A percentile compares a stretch with the other conserved stretches of the same genome.
These are phyloP conservation scores for Portunus trituberculatus DNA, from an alignment of 1,140 invertebrate genomes.

Conservation along the genomic window DNA sequence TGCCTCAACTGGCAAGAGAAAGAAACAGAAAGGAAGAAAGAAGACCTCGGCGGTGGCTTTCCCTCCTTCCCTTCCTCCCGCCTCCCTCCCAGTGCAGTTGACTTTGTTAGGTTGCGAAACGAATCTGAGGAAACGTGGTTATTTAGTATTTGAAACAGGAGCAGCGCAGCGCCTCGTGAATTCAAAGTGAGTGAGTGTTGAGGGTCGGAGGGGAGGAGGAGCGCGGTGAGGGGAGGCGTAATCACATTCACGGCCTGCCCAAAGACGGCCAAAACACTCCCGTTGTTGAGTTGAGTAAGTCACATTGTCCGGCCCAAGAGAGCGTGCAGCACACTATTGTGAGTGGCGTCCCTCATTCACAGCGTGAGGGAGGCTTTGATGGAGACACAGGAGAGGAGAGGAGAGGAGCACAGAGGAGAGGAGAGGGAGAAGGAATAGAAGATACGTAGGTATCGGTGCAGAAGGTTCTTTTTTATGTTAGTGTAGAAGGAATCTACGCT, in stretches of 20 bases:
- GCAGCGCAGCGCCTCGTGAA: not conserved
- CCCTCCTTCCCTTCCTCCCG: not conserved
- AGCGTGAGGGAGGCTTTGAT: not conserved
- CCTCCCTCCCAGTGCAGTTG: not conserved
- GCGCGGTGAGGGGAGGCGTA: not conserved
- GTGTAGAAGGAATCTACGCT: too few species aligned
- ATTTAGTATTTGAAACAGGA: constrained; percentile 24
- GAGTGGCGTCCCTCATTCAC: not conserved
- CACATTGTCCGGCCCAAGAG: constrained; percentile 56
- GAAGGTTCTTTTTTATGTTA: too few species aligned
- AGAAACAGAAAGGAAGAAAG: not conserved
- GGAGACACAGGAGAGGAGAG: not conserved
- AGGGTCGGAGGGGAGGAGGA: not conserved
- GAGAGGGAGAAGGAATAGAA: not conserved
- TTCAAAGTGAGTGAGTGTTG: not conserved
- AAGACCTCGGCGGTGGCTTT: not conserved
- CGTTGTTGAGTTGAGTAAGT: constrained; percentile 46
- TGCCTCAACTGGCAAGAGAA: not conserved
- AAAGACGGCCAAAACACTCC: constrained; percentile 40
- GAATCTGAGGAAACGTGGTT: not conserved
- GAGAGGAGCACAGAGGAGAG: not conserved
- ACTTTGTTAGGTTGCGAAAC: constrained; percentile 21
- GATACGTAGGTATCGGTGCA: not conserved
- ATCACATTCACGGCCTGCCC: constrained; percentile 55
- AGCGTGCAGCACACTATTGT: constrained; percentile 43